Base-by-base conservation (phyloP, 2,888 invertebrate species). In the Apamea anceps region DNA sequence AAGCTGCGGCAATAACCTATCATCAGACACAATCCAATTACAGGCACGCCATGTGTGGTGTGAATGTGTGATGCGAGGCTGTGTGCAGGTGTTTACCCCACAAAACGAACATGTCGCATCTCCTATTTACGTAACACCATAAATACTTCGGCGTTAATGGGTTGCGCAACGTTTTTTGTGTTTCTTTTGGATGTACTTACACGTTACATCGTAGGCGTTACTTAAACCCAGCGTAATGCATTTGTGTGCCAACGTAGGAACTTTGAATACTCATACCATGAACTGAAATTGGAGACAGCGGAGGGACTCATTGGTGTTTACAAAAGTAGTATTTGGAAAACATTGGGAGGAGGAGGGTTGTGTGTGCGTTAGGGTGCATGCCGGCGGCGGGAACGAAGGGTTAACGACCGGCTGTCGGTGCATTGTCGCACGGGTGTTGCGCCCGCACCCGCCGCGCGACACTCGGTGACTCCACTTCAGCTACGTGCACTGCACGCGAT, bases 331-430 rank as follows among this genome's bases (percentile, higher is more conserved):
- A 85, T 89, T 86, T 78, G 76, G 68, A 75, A 72, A 82, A 75
- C 51, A 72, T 79, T 66, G 62, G 70, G 79, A 67, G 63, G 72
- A 80, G 73, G 89, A 88, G 91, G 92, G 93, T 91, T 89, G 82
- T 77, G 28, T 76, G 90, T 86, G 82, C 73, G 86, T 87, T 84
- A 85, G 92, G 92, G 91, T 91, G 90, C 85, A 81, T 79, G 89
- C 79, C 84, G 88, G 86, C 74, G 82, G 81, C 91, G 92, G 82
- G 89, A 83, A 84, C 80, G 87, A 73, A 70, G 91, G 94, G 94
- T 95, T 88, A 94, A 94, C 89, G 94, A 94, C 94, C 94, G 87
- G 89, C 87, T 87, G 84, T 85, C 87, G 91, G 89, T 90, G 90
- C 90, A 88, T 88, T 90, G 91, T 89, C 90, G 91, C 88, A 84